Evolutionary conservation across 2,797 vertebrate species (phyloP).

Genomic region (Cryptoprocta ferox): DNA sequence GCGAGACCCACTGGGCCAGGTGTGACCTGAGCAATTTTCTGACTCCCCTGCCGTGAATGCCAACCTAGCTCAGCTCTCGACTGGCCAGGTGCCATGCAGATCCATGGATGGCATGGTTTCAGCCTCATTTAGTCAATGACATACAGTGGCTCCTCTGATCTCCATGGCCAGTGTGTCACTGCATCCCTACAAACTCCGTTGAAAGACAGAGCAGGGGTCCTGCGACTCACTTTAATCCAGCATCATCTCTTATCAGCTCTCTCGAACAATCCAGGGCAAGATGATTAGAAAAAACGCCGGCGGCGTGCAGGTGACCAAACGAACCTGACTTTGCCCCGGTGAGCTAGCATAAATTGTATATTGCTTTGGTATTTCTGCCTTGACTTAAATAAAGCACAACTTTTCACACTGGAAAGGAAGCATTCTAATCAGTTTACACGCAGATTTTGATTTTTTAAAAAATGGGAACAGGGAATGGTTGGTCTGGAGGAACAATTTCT

Average conservation of each 20-base stretch:
- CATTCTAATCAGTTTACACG: not conserved
- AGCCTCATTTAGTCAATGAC: slow-evolving; percentile 63
- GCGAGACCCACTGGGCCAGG: slow-evolving; percentile 76
- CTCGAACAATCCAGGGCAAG: slow-evolving; percentile 55
- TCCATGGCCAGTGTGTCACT: slow-evolving; percentile 50
- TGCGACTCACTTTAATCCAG: slow-evolving; percentile 71
- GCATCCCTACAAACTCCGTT: slow-evolving; percentile 64
- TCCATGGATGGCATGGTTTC: slow-evolving; percentile 72
- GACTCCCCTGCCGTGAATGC: slow-evolving; percentile 70
- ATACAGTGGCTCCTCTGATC: slow-evolving; percentile 69
- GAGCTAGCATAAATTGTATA: slow-evolving; percentile 62
- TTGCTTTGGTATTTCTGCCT: slow-evolving; percentile 45
- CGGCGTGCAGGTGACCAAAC: slow-evolving; percentile 55
- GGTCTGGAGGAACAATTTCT: not conserved
- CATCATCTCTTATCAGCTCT: slow-evolving; percentile 8
- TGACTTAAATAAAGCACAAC: slow-evolving; percentile 26
- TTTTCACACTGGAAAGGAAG: slow-evolving; percentile 60
- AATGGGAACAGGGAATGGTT: not conserved
- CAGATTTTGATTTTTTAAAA: not conserved
- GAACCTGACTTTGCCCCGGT: slow-evolving; percentile 53
- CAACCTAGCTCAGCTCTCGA: slow-evolving; percentile 73
- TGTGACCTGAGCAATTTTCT: slow-evolving; percentile 73
- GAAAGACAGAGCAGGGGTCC: slow-evolving; percentile 64
- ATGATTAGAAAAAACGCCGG: slow-evolving; percentile 56
- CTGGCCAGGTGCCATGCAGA: slow-evolving; percentile 71